These are phyloP conservation scores for Metaphire vulgaris DNA, from an alignment of 1,140 invertebrate genomes.

Conservation along the genomic window DNA sequence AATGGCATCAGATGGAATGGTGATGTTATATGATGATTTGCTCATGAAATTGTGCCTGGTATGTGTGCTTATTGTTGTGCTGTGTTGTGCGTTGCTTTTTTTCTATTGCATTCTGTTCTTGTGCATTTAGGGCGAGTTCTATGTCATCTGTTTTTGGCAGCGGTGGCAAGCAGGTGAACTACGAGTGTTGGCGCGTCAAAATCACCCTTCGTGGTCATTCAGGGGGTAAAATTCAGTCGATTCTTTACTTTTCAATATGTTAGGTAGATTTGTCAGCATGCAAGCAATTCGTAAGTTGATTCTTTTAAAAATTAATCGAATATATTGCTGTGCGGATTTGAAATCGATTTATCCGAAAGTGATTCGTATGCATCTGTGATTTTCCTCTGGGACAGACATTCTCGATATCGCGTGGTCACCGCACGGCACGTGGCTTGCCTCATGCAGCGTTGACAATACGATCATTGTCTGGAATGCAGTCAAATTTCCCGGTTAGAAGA, in stretches of 20 bases:
- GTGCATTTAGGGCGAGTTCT: not conserved
- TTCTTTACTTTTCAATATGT: no score
- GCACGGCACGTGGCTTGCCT: slow-evolving; percentile 82
- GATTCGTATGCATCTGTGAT: no score
- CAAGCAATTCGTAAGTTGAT: no score
- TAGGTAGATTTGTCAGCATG: no score
- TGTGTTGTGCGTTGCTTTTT: no score
- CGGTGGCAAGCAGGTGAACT: slow-evolving; percentile 63
- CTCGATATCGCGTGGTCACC: slow-evolving; percentile 93
- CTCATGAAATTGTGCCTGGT: no score
- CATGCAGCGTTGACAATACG: slow-evolving; percentile 90
- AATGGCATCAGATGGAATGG: no score
- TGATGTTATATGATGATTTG: no score
- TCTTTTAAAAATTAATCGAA: not conserved
- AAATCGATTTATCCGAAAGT: no score
- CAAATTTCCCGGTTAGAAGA: slow-evolving; percentile 66
- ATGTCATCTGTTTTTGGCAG: slow-evolving; percentile 38
- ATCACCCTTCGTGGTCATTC: slow-evolving; percentile 79
- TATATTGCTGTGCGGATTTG: no score
- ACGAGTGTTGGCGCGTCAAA: slow-evolving; percentile 85
- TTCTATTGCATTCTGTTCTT: no score
- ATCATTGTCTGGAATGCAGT: slow-evolving; percentile 92
- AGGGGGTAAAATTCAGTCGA: slow-evolving; percentile 58
- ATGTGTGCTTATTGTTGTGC: no score
- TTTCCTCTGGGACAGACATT: slow-evolving; percentile 65